Conservation (phyloP, 2,113 vertebrate species). For the Willisornis vidua region DNA sequence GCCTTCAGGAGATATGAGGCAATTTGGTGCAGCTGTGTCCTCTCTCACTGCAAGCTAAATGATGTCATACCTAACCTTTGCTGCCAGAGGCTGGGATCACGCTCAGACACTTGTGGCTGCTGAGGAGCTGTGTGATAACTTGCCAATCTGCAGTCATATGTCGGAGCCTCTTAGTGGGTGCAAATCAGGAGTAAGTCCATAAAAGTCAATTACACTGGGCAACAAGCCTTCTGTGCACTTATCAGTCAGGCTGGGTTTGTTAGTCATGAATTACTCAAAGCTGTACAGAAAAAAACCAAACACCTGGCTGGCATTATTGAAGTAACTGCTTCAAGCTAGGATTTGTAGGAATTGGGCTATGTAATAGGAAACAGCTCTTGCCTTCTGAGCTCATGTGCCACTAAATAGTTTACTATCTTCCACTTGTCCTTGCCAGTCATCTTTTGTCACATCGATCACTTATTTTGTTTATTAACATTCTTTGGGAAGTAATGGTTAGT, state of each 20-base stretch:
- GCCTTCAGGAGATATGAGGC: slow-evolving; percentile 9
- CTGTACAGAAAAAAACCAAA: neutral
- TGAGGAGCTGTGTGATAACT: neutral
- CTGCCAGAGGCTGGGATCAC: neutral
- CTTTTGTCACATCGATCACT: neutral
- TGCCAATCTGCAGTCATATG: neutral
- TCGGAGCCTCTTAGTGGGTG: neutral
- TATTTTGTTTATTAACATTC: neutral
- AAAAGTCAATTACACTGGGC: neutral
- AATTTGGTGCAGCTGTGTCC: neutral
- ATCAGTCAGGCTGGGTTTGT: neutral
- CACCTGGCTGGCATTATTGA: neutral
- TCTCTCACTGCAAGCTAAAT: neutral
- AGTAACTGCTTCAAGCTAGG: neutral
- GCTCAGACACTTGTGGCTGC: neutral
- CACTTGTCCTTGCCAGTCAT: neutral
- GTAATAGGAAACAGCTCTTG: slow-evolving; percentile 24
- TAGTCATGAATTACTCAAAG: neutral
- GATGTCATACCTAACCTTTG: neutral
- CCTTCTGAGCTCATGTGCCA: neutral
- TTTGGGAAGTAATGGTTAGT: neutral
- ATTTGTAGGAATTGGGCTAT: slow-evolving; percentile 14
- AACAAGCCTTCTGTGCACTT: neutral
- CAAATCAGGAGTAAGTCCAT: neutral
- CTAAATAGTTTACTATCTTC: neutral